phyloP scores from a whole-genome alignment of 2,888 invertebrate species.

The Pegoplata infirma region DNA sequence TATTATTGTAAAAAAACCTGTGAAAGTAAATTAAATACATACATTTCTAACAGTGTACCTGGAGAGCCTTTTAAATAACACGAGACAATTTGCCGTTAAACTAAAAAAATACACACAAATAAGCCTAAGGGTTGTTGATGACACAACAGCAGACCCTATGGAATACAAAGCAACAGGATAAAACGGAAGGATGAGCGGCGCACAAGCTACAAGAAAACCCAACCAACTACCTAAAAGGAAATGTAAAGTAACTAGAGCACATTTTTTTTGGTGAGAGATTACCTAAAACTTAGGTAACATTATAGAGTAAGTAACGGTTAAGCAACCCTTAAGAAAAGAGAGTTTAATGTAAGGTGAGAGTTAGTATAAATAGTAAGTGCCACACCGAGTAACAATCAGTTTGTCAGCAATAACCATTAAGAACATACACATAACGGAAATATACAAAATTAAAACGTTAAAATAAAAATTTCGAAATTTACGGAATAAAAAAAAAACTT shows the following conservation, averaged over 20 bases:
- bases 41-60: conserved; percentile 40
- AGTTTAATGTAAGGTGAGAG: conserved; percentile 17
- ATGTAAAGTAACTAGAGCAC: conserved; percentile 34
- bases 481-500: neutral
- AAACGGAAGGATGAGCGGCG: conserved; percentile 7
- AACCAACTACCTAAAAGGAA: conserved; percentile 15
- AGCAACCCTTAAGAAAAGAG: conserved; percentile 45
- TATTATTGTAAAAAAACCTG: no score
- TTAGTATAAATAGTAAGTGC: conserved; percentile 40
- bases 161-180: conserved; percentile 45
- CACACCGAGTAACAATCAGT: conserved; percentile 65
- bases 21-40: no score
- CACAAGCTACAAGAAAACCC: conserved; percentile 9
- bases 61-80: neutral
- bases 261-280: neutral
- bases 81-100: conserved; percentile 38
- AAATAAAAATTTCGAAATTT: neutral
- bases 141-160: neutral
- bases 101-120: conserved; percentile 18
- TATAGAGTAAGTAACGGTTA: conserved; percentile 38
- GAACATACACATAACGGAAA: conserved; percentile 12
- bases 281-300: conserved; percentile 8
- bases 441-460: neutral
- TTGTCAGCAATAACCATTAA: conserved; percentile 73
- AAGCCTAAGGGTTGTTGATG: conserved; percentile 14